Evolutionary conservation across 2,888 invertebrate species (phyloP).

Genomic region (Nemurella pictetii): DNA sequence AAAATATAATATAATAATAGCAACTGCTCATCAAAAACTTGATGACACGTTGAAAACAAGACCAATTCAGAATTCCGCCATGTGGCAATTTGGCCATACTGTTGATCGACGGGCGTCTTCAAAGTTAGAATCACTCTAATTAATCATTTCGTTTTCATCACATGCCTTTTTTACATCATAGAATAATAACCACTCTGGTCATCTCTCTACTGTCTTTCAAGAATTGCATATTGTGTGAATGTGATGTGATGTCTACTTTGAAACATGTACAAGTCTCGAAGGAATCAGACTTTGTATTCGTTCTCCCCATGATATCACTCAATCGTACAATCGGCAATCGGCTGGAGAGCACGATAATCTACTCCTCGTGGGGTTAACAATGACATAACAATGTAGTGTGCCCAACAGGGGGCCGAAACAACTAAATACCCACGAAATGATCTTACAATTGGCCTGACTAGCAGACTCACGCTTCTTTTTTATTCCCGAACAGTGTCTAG

Average conservation of each 20-base stretch:
- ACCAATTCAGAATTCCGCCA: not conserved
- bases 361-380: not conserved
- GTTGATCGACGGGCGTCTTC: not conserved
- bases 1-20: not conserved
- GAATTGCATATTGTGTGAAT: not conserved
- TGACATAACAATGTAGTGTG: conserved; percentile 11
- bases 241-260: not conserved
- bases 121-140: not conserved
- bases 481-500: not conserved
- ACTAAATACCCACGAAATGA: conserved; percentile 4
- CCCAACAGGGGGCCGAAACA: not conserved
- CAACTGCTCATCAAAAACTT: not conserved
- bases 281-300: not conserved
- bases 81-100: not conserved
- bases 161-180: not conserved
- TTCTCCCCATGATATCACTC: conserved; percentile 10
- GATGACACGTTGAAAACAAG: not conserved
- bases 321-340: not conserved
- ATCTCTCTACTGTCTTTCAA: not conserved
- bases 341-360: not conserved
- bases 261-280: not conserved
- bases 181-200: not conserved
- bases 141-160: not conserved
- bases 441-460: not conserved
- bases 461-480: conserved; percentile 2